These are phyloP conservation scores for Nymphalis urticae DNA, from an alignment of 2,888 invertebrate genomes.

Conservation along the genomic window DNA sequence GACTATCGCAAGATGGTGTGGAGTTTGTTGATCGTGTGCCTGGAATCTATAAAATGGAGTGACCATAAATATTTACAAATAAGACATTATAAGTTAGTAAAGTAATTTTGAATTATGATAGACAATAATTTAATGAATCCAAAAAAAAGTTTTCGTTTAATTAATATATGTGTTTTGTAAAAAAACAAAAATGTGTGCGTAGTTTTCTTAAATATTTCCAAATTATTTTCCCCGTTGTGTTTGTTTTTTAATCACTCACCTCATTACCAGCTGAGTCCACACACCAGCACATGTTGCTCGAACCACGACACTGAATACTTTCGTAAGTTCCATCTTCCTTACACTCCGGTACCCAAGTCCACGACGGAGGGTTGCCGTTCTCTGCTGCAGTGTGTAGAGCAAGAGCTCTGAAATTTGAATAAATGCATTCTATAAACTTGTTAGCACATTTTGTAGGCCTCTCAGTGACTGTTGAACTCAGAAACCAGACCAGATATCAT, in stretches of 20 bases:
- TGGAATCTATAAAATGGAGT: constrained; percentile 59
- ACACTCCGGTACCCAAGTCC: constrained; percentile 88
- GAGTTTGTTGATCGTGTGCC: constrained; percentile 85
- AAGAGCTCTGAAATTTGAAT: constrained; percentile 55
- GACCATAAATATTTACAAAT: not conserved
- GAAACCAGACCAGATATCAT: too few species aligned
- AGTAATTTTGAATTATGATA: too few species aligned
- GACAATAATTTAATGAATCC: too few species aligned
- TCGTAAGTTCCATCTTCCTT: constrained; percentile 86
- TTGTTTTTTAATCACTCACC: constrained; percentile 60
- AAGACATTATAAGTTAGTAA: too few species aligned
- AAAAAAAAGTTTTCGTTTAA: too few species aligned
- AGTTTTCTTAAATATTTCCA: not conserved
- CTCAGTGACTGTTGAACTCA: too few species aligned
- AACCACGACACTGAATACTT: constrained; percentile 86
- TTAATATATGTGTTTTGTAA: too few species aligned
- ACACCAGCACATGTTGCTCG: constrained; percentile 89
- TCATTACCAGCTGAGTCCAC: constrained; percentile 88
- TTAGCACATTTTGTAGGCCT: too few species aligned
- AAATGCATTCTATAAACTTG: not conserved
- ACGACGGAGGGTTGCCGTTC: constrained; percentile 87
- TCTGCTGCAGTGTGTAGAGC: constrained; percentile 74
- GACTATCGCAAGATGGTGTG: constrained; percentile 71
- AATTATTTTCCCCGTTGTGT: not conserved
- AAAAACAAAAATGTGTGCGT: too few species aligned